A percentile compares a stretch with the other conserved stretches of the same genome.
phyloP scores from a whole-genome alignment of 37 sponge, comb jelly and placozoan genomes.

The Spongilla lacustris region DNA sequence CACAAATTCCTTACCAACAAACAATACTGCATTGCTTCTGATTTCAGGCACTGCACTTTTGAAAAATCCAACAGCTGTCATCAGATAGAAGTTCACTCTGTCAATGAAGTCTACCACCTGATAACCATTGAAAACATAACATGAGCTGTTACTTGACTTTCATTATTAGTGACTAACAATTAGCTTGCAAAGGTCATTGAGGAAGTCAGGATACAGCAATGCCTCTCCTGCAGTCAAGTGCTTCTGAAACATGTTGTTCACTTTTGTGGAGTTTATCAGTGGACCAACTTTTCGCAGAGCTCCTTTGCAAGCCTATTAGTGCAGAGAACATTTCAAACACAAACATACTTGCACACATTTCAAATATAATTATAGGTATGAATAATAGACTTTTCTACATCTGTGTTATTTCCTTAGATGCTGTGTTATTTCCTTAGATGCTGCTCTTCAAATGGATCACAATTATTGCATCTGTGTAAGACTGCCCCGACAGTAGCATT shows the following conservation, averaged over 20 bases:
- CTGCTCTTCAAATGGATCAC: too few relatives aligned
- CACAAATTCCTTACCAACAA: slow-evolving; percentile 79
- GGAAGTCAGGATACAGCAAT: slow-evolving; percentile 89
- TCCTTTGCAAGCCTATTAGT: slow-evolving; percentile 81
- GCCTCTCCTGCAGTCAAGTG: slow-evolving; percentile 63
- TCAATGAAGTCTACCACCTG: slow-evolving; percentile 87
- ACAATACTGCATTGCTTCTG: slow-evolving; percentile 84
- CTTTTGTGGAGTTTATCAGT: slow-evolving; percentile 72
- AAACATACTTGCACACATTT: too few relatives aligned
- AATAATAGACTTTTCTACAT: too few relatives aligned
- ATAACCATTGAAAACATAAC: neutral
- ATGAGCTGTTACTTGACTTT: neutral
- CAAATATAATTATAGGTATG: too few relatives aligned
- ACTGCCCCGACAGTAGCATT: too few relatives aligned
- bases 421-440: too few relatives aligned
- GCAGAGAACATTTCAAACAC: neutral
- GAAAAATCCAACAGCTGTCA: slow-evolving; percentile 87
- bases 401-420: too few relatives aligned
- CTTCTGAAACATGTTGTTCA: slow-evolving; percentile 91
- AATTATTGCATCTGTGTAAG: too few relatives aligned
- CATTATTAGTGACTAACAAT: slow-evolving; percentile 54
- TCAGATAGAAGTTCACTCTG: slow-evolving; percentile 89
- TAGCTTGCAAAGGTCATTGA: slow-evolving; percentile 87
- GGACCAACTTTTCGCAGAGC: slow-evolving; percentile 88
- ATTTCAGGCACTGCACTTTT: slow-evolving; percentile 82